Base-by-base conservation (phyloP, 2,888 invertebrate genomes). In the Apodemia zela region DNA sequence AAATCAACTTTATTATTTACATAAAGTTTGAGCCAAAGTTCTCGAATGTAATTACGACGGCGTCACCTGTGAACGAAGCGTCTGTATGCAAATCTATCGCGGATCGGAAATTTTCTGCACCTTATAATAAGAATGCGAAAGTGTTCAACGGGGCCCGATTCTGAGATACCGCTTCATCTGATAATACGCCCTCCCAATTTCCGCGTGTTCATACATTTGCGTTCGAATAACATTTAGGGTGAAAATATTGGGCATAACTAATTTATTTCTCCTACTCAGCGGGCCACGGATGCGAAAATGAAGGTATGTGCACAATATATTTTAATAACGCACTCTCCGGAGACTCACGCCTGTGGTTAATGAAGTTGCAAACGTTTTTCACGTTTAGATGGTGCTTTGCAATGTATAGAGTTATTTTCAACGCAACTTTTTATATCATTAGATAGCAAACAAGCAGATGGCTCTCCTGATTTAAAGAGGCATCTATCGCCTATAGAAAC, bases 141-240 rank as follows among this genome's bases (percentile, higher is more conserved):
- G 76, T 79, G 75, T 76, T 75, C 73, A 65, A 69, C 72, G 73
- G 75, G 76, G 75, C 72, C 71, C 77, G 76, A 76, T 82, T 75
- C 75, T 75, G 75, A 76, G 84, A 84, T 82, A 82, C 72, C 77
- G 77, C 78, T 76, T 79, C 78, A 85, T 87, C 85, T 81, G 90
- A 90, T 90, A 89, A 85, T 82, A 81, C 79, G 76, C 84, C 80
- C 84, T 83, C 77, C 79, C 89, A 88, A 90, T 89, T 90, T 89
- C 88, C 85, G 77, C 79, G 74, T 77, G 75, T 78, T 80, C 85
- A 82, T 83, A 83, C 79, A 82, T 80, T 80, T 78, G 75, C 78
- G 71, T 85, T 82, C 79, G 80, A 84, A 84, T 84, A 86, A 82
- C 80, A 82, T 85, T 85, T 83, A 84, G 88, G 87, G 87, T 83